Evolutionary conservation across 2,113 vertebrate genomes (phyloP).

Genomic region (Prunella fulvescens): DNA sequence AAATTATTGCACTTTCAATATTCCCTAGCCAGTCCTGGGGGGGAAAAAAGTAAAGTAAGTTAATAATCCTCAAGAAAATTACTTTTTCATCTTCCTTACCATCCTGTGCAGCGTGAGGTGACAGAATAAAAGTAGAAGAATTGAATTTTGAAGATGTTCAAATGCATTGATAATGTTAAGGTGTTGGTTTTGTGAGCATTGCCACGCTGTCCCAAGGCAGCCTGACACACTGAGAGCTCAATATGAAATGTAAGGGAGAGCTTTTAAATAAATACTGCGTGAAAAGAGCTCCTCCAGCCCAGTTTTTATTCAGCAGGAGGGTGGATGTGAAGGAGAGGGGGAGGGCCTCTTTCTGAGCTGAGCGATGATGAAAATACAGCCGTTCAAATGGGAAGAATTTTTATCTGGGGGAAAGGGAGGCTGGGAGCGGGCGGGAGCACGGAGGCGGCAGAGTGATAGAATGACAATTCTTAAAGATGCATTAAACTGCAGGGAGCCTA

Average conservation of each 20-base stretch:
- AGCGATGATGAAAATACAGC: neutral
- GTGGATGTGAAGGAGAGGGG: neutral
- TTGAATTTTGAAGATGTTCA: neutral
- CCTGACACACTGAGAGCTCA: neutral
- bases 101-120: neutral
- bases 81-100: neutral
- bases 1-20: neutral
- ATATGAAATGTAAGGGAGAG: neutral
- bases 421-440: neutral
- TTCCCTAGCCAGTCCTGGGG: neutral
- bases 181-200: neutral
- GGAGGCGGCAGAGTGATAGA: neutral
- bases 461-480: conserved; percentile 47
- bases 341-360: neutral
- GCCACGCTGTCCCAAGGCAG: neutral
- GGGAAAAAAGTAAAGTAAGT: neutral
- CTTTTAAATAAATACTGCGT: neutral
- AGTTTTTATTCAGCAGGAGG: neutral
- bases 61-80: neutral
- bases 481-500: conserved; percentile 50
- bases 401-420: neutral
- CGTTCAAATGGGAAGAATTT: conserved; percentile 19
- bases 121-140: neutral
- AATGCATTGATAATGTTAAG: neutral
- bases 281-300: neutral